These are phyloP conservation scores for Sarcophaga rosellei DNA, from an alignment of 2,888 invertebrate genomes.

Conservation along the genomic window DNA sequence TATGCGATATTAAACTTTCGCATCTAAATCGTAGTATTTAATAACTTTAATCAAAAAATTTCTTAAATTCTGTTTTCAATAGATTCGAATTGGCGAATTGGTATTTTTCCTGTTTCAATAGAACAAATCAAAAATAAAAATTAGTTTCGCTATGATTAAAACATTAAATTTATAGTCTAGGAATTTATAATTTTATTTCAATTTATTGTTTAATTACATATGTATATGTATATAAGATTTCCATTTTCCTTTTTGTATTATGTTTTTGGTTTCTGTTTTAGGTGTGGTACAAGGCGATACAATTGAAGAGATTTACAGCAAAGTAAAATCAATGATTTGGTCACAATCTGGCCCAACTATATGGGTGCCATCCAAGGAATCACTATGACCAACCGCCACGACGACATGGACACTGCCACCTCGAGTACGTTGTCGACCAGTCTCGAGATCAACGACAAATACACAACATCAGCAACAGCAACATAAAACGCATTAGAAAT, in stretches of 20 bases:
- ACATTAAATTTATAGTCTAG: too few species aligned
- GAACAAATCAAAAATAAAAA: too few species aligned
- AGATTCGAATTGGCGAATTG: too few species aligned
- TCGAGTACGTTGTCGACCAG: slow-evolving; percentile 82
- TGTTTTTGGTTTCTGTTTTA: slow-evolving; percentile 76
- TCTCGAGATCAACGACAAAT: slow-evolving; percentile 80
- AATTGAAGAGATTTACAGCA: slow-evolving; percentile 97
- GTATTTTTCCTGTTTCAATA: too few species aligned
- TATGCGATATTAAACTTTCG: too few species aligned
- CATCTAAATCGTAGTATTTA: too few species aligned
- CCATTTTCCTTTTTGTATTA: not conserved
- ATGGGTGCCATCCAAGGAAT: slow-evolving; percentile 98
- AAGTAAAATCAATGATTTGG: slow-evolving; percentile 96
- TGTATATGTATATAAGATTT: not conserved
- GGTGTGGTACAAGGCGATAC: slow-evolving; percentile 98
- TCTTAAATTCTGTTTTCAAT: too few species aligned
- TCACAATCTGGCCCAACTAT: slow-evolving; percentile 97
- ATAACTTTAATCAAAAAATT: too few species aligned
- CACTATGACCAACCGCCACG: slow-evolving; percentile 89
- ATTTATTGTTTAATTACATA: not conserved
- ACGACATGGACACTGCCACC: slow-evolving; percentile 84
- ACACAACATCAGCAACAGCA: slow-evolving; percentile 74
- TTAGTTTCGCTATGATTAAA: too few species aligned
- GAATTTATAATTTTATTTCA: too few species aligned
- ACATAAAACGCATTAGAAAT: slow-evolving; percentile 68